A percentile compares a stretch with the other conserved stretches of the same genome.
phyloP scores from a whole-genome alignment of 2,113 vertebrate species.

The Eptatretus burgeri region DNA sequence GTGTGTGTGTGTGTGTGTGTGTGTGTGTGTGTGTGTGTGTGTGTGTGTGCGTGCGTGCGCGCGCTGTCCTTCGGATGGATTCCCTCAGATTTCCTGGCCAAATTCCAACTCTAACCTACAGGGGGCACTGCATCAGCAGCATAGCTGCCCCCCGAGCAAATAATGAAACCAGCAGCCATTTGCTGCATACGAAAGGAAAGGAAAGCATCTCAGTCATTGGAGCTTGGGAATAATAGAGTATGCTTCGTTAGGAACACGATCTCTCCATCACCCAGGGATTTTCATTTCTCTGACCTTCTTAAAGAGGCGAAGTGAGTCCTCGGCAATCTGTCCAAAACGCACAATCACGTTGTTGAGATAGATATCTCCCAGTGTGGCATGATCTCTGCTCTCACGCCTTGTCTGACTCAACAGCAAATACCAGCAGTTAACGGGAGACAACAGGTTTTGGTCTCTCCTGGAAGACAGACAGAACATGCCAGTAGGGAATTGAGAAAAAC shows the following conservation, averaged over 20 bases:
- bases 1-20: too few relatives aligned
- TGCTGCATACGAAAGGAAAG: not conserved
- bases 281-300: slow-evolving; percentile 44
- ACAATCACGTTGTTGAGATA: slow-evolving; percentile 98
- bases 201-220: too few relatives aligned
- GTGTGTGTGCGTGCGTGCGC: too few relatives aligned
- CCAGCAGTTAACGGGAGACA: slow-evolving; percentile 89
- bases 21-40: too few relatives aligned
- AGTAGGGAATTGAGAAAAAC: too few relatives aligned
- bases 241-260: not conserved
- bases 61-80: too few relatives aligned
- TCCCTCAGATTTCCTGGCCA: too few relatives aligned
- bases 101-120: too few relatives aligned
- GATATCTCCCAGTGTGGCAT: slow-evolving; percentile 81
- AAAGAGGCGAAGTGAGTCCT: slow-evolving; percentile 83
- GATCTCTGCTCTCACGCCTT: slow-evolving; percentile 83
- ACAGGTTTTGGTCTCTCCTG: slow-evolving; percentile 73
- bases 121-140: too few relatives aligned
- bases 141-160: too few relatives aligned
- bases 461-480: not conserved
- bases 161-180: too few relatives aligned
- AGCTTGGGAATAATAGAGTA: not conserved
- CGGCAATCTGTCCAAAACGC: slow-evolving; percentile 96
- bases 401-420: slow-evolving; percentile 79
- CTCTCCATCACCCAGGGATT: not conserved